Conservation (phyloP, 1,140 invertebrate species). For the Bombus pyrosoma region DNA sequence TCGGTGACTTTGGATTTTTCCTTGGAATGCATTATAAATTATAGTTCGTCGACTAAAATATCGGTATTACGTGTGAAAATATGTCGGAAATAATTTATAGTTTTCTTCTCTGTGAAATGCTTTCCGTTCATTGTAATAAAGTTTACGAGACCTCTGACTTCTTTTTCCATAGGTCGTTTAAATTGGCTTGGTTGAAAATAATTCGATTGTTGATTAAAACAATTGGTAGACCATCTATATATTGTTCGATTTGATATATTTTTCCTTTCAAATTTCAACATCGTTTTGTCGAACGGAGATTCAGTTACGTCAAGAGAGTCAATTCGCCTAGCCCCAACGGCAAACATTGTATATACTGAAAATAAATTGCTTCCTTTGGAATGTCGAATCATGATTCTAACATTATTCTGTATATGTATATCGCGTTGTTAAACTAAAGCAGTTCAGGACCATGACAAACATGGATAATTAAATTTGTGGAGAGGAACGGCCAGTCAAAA, state of each 20-base stretch:
- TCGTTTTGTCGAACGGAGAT: neutral
- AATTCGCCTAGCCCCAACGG: neutral
- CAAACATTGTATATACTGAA: neutral
- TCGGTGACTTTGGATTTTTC: constrained; percentile 37
- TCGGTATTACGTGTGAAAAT: constrained; percentile 16
- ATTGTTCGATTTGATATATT: neutral
- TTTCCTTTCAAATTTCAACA: neutral
- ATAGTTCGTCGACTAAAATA: constrained; percentile 32
- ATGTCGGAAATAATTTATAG: constrained; percentile 26
- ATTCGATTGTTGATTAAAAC: neutral
- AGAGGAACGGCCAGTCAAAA: neutral
- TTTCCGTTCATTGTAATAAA: neutral
- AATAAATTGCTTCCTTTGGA: neutral
- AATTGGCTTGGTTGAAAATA: neutral
- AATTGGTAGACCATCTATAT: neutral
- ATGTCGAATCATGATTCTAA: neutral
- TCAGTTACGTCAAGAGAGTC: neutral
- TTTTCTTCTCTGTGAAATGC: neutral
- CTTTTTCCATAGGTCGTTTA: no score
- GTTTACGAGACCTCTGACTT: neutral
- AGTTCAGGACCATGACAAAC: neutral
- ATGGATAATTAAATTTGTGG: neutral
- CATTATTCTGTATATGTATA: neutral
- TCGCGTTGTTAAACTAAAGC: neutral
- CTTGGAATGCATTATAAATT: constrained; percentile 46